A percentile compares a stretch with the other conserved stretches of the same genome.
phyloP scores from a whole-genome alignment of 2,113 vertebrate genomes.

The Reinhardtius hippoglossoides region DNA sequence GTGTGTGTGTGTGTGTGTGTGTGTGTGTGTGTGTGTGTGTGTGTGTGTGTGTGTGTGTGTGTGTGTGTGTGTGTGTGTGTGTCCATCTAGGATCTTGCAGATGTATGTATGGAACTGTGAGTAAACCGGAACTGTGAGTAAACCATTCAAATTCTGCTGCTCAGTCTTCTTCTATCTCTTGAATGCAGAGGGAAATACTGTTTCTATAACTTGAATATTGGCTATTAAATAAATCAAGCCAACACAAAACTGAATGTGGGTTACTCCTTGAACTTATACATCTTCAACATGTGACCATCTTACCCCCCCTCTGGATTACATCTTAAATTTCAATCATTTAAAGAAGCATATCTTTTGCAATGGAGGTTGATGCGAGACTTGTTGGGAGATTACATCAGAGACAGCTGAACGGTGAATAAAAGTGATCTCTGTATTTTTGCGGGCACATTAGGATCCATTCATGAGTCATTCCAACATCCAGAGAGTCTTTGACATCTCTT shows the following conservation, averaged over 20 bases:
- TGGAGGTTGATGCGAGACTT: background rate
- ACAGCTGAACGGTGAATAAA: background rate
- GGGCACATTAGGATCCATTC: background rate
- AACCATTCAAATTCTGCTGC: slow-evolving; percentile 17
- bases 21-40: slow-evolving; percentile 26
- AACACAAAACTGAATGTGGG: background rate
- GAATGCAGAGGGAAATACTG: background rate
- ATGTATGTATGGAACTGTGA: background rate
- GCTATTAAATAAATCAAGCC: background rate
- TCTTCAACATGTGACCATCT: background rate
- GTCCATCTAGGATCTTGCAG: slow-evolving; percentile 13
- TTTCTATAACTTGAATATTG: no score
- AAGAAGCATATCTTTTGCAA: background rate
- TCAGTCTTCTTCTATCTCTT: background rate
- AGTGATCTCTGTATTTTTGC: slow-evolving; percentile 4
- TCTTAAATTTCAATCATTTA: no score
- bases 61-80: slow-evolving; percentile 8
- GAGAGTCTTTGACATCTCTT: slow-evolving; percentile 7
- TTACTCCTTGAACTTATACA: background rate
- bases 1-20: slow-evolving; percentile 14
- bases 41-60: slow-evolving; percentile 20
- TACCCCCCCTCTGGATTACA: no score
- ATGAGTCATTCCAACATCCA: background rate
- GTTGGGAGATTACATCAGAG: background rate
- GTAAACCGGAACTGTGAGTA: background rate